Evolutionary conservation across 2,797 vertebrate species (phyloP).

Genomic region (Chaenodraco wilsoni): DNA sequence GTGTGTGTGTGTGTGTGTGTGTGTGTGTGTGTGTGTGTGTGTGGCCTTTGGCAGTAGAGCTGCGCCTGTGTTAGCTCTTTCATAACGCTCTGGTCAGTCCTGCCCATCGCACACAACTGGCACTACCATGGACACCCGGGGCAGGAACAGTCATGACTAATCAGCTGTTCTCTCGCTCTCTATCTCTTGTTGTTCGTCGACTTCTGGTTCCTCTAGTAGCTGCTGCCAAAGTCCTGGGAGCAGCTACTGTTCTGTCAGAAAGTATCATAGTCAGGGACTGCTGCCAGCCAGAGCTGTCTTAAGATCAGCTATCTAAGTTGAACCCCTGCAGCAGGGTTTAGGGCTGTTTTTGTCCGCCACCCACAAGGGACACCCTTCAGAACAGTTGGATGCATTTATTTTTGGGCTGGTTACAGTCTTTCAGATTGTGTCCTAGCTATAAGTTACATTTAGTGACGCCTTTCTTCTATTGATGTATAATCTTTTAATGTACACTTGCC

Average conservation of each 20-base stretch:
- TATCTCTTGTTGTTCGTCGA: conserved; percentile 22
- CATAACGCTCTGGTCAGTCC: conserved; percentile 56
- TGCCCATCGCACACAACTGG: conserved; percentile 54
- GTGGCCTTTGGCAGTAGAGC: background rate
- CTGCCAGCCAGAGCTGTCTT: conserved; percentile 59
- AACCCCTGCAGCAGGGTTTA: conserved; percentile 50
- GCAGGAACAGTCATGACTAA: conserved; percentile 30
- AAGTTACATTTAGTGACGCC: conserved; percentile 4
- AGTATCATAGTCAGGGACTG: conserved; percentile 44
- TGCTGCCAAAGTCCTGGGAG: conserved; percentile 40
- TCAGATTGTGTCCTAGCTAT: conserved; percentile 9
- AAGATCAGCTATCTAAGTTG: conserved; percentile 57
- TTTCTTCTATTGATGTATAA: conserved; percentile 1
- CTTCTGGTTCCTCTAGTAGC: conserved; percentile 11
- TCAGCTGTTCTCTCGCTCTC: conserved; percentile 31
- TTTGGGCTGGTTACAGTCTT: conserved; percentile 9
- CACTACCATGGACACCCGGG: conserved; percentile 41
- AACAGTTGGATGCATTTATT: conserved; percentile 16
- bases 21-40: no score
- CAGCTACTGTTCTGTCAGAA: conserved; percentile 58
- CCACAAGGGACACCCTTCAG: conserved; percentile 27
- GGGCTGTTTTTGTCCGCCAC: conserved; percentile 37
- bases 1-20: no score
- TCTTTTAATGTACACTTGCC: background rate
- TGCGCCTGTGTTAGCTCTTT: conserved; percentile 71